Base-by-base conservation (phyloP, 2,797 vertebrate species). In the Manis javanica region DNA sequence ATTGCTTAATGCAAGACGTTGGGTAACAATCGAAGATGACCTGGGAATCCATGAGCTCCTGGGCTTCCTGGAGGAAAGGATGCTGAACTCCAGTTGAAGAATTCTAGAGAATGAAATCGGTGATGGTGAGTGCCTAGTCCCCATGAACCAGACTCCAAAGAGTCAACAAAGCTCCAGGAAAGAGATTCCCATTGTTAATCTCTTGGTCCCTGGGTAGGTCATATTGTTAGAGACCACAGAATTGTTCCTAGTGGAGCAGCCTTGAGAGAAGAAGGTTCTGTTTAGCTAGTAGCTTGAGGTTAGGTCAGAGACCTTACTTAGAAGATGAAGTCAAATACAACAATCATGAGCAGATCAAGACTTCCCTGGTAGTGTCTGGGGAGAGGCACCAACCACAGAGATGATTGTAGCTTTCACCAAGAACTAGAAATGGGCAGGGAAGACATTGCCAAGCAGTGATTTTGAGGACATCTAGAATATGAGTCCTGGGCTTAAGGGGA, bases 31-130 rank as follows among this genome's bases (percentile, higher is more conserved):
- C 1, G 21, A 91, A n/a, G 23, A 10, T 88, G 37, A 69, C 23
- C 57, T 88, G 57, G 42, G 19, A 81, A 87, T 63, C 63, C 42
- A 92, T 34, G 7, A 92, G 81, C 18, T 74, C 31, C 16, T 95
- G 61, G 72, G 12, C 88, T 94, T 42, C 12, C 29, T 81, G 29
- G 63, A 86, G 88, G 85, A 92, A 92, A 71, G 34, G 78, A 29
- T 79, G 34, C 57, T 82, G 34, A 96, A 87, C 37, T 83, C 16
- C 49, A 95, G 59, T n/a, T 85, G 68, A 85, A 96, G 57, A 95
- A 74, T 69, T 86, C 46, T 87, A 61, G 63, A 84, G 29, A 24
- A 79, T 55, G 34, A 63, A 91, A 85, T 59, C 1, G 13, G 2
- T 68, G 61, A 77, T 75, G 31, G 29, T 55, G 42, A 94, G 3